These are phyloP conservation scores for Tangachromis dhanisi DNA, from an alignment of 2,113 vertebrate genomes.

Conservation along the genomic window DNA sequence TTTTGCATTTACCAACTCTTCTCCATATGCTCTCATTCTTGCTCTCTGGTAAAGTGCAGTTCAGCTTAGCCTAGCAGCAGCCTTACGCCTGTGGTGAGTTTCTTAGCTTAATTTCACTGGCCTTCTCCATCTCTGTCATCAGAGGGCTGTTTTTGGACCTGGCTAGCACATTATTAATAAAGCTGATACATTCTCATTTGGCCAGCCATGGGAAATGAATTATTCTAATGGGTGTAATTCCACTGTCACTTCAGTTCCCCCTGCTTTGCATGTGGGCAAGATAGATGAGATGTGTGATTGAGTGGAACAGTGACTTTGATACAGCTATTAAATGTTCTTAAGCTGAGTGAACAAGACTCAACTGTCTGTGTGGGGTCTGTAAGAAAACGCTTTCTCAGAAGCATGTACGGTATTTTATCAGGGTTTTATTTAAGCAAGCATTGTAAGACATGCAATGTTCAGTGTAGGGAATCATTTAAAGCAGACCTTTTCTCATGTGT, in stretches of 20 bases:
- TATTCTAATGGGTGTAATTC: constrained; percentile 61
- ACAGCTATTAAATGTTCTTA: constrained; percentile 13
- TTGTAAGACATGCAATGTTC: background rate
- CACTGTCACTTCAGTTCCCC: constrained; percentile 25
- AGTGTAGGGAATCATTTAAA: background rate
- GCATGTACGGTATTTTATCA: background rate
- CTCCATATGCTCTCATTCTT: background rate
- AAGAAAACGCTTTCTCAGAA: background rate
- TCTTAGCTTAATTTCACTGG: constrained; percentile 24
- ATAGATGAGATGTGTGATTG: constrained; percentile 46
- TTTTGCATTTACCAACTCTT: background rate
- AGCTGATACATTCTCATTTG: constrained; percentile 52
- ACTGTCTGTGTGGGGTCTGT: background rate
- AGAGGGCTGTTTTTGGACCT: constrained; percentile 53
- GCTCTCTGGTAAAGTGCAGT: background rate
- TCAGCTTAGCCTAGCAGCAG: background rate
- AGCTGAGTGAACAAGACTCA: background rate
- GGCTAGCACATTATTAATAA: constrained; percentile 62
- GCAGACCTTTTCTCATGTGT: background rate
- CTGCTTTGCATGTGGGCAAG: constrained; percentile 24
- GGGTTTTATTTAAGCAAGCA: background rate
- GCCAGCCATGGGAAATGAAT: constrained; percentile 47
- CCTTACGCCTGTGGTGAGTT: background rate
- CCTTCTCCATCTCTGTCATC: constrained; percentile 62
- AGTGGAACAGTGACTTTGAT: constrained; percentile 29